Evolutionary conservation across 2,113 vertebrate genomes (phyloP), one percentile per base, ranked within the genome.

Genomic region (Piaya cayana): DNA sequence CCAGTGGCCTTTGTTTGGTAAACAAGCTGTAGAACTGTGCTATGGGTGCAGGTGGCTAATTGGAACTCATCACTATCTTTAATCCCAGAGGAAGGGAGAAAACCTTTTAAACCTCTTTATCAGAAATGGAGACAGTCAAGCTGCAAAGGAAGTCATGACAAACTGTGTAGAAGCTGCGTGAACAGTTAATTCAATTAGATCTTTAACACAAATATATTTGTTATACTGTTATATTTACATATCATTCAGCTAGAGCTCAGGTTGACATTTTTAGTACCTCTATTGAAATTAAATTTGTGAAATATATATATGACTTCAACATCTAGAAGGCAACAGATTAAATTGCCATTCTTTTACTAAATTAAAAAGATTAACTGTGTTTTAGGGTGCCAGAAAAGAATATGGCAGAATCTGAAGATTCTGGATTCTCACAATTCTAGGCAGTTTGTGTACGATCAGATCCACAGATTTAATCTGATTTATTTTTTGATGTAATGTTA

Each of bases 1-100:
- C 34, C 82, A 87, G 76, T 27, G 90, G 82, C 62, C 75, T 82
- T 72, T 84, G 34, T 70, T 75, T 83, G 64, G 75, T 88, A 95
- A 97, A 96, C 64, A 95, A 90, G 67, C 59, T 60, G 64, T 34
- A 69, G 81, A 63, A 53, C n/a, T 88, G 30, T 82, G 68, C 88
- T 83, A 5, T 83, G 78, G 58, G 59, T 92, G 77, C 95, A 96
- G 95, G 76, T 95, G 95, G 95, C 79, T 96, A 84, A 96, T 96
- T 95, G 94, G 58, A 67, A 69, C 45, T 91, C 74, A 69, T 90
- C 65, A 50, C 64, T 45, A 8, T 62, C 79, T 82, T 94, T 83
- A 93, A 82, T 92, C 93, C 88, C 43, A 49, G 45, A 26, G 65
- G 92, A 85, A 92, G 37, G 42, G 37, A 81, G 62, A 91, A 96